Conservation (phyloP, 2,888 invertebrate genomes). For the Tetranychus truncatus region DNA sequence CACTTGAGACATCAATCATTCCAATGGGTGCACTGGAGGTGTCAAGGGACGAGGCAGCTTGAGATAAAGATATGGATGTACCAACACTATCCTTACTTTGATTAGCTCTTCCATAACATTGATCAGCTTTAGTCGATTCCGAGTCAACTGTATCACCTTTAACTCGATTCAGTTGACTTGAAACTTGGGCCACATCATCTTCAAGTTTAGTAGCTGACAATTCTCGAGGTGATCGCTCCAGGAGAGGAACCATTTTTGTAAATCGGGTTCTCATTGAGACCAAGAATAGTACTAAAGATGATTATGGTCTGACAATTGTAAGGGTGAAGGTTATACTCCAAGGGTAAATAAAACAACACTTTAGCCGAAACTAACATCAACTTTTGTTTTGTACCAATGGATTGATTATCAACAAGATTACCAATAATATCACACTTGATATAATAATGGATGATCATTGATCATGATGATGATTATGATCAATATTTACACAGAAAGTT, state of each 20-base stretch:
- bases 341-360: not conserved
- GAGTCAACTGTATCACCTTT: not conserved
- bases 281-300: not conserved
- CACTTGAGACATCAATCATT: not conserved
- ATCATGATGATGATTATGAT: no score
- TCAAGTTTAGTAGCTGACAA: not conserved
- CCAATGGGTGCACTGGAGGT: not conserved
- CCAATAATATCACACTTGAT: no score
- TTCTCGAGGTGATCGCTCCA: not conserved
- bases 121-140: not conserved
- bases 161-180: not conserved
- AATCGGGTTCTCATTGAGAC: not conserved
- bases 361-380: not conserved
- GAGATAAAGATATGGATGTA: not conserved
- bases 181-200: not conserved
- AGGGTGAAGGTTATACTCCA: no score
- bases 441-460: no score
- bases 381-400: not conserved
- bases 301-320: not conserved
- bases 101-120: not conserved
- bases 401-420: not conserved
- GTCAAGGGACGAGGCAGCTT: not conserved
- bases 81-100: not conserved
- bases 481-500: no score
- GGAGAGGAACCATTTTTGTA: constrained; percentile 7